Percentiles rank a stretch among this genome's conserved stretches.
These are phyloP conservation scores for Procapra przewalskii DNA, from an alignment of 2,113 vertebrate species.

Conservation along the genomic window DNA sequence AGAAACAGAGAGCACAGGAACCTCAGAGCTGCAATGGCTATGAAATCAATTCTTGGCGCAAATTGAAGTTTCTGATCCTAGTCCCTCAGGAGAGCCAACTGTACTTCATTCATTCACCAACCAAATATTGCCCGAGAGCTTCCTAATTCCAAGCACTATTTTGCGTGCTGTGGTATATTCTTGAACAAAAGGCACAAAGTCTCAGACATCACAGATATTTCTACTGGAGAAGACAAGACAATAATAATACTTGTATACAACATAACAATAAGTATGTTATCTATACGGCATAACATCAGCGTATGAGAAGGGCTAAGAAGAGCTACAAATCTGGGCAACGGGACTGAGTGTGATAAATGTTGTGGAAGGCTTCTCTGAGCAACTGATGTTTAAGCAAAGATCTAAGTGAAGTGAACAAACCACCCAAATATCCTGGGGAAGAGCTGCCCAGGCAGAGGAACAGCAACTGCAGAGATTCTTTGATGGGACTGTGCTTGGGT, in stretches of 20 bases:
- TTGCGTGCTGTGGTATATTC: not conserved
- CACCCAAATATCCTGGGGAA: not conserved
- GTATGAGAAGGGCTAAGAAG: not conserved
- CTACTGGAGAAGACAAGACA: not conserved
- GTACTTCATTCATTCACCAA: not conserved
- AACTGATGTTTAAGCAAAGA: not conserved
- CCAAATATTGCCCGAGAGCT: not conserved
- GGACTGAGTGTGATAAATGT: not conserved
- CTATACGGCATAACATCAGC: not conserved
- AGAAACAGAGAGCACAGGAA: not conserved
- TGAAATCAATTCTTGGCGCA: not conserved
- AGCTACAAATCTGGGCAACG: not conserved
- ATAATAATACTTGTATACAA: not conserved
- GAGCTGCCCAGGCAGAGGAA: not conserved
- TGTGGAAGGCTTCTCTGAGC: not conserved
- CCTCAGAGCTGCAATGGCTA: not conserved
- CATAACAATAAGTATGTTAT: not conserved
- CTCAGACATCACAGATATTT: not conserved
- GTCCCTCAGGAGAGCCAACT: not conserved
- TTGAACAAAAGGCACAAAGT: not conserved
- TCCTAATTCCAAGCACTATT: not conserved
- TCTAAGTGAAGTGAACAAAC: not conserved
- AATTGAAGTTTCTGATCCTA: not conserved
- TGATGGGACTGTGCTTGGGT: too few relatives aligned
- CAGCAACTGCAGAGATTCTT: not conserved